Conservation (phyloP, 2,888 invertebrate species). For the Dryocosmus kuriphilus region DNA sequence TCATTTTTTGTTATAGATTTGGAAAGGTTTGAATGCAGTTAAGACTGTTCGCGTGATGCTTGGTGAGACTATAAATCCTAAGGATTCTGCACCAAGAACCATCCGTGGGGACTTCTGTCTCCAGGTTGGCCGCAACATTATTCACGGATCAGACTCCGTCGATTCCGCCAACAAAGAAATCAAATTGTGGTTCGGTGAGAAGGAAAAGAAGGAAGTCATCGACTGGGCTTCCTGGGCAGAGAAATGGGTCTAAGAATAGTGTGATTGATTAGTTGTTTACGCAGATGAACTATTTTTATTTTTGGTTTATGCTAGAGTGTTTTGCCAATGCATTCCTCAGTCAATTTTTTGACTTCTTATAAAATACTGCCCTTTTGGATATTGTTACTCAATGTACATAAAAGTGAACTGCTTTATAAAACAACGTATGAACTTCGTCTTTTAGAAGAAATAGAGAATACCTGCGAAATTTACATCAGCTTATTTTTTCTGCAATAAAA, state of each 20-base stretch:
- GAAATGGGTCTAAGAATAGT: slow-evolving; percentile 94
- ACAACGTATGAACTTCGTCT: background rate
- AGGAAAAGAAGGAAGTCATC: slow-evolving; percentile 86
- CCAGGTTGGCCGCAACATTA: slow-evolving; percentile 97
- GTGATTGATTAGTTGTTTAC: background rate
- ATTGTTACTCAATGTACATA: slow-evolving; percentile 3
- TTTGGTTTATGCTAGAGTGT: slow-evolving; percentile 3
- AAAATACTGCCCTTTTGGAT: slow-evolving; percentile 24
- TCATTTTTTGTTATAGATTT: slow-evolving; percentile 80
- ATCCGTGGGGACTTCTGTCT: slow-evolving; percentile 98
- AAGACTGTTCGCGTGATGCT: slow-evolving; percentile 97
- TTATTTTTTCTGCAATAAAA: background rate
- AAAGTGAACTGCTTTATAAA: background rate
- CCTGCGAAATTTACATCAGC: background rate
- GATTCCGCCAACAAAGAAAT: slow-evolving; percentile 98
- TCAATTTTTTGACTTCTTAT: slow-evolving; percentile 5
- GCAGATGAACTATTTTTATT: slow-evolving; percentile 22
- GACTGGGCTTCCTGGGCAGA: slow-evolving; percentile 90
- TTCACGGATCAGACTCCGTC: slow-evolving; percentile 98
- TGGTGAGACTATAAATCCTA: slow-evolving; percentile 98
- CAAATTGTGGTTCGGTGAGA: slow-evolving; percentile 94
- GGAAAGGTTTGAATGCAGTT: slow-evolving; percentile 97
- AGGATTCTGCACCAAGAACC: slow-evolving; percentile 96
- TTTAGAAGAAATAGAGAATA: slow-evolving; percentile 17
- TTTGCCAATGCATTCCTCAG: slow-evolving; percentile 27